Evolutionary conservation across 2,888 invertebrate species (phyloP).

Genomic region (Hypsopygia costalis): DNA sequence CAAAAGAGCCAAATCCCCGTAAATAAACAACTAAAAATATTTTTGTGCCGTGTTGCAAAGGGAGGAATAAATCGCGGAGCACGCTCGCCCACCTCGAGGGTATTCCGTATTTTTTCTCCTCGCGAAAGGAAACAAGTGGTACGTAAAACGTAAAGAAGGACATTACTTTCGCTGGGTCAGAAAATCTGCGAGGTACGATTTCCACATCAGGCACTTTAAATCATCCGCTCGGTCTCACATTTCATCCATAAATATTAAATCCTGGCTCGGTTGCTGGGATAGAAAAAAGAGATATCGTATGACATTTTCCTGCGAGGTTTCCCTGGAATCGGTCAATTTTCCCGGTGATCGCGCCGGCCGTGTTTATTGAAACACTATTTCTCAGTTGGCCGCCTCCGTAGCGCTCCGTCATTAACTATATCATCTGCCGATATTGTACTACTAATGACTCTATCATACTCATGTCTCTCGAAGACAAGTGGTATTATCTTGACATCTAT

Average conservation of each 20-base stretch:
- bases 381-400: conserved; percentile 58
- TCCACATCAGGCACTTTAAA: conserved; percentile 78
- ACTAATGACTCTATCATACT: conserved; percentile 23
- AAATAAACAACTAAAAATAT: conserved; percentile 73
- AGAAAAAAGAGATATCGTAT: conserved; percentile 70
- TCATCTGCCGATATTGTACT: conserved; percentile 22
- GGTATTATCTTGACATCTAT: not conserved
- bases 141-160: conserved; percentile 74
- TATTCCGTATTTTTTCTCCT: conserved; percentile 60
- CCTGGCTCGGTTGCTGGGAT: conserved; percentile 63
- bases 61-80: conserved; percentile 67
- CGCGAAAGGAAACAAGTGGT: conserved; percentile 72
- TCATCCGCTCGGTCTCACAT: conserved; percentile 77
- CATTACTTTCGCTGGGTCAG: conserved; percentile 76
- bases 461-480: conserved; percentile 7
- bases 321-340: conserved; percentile 77
- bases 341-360: conserved; percentile 65
- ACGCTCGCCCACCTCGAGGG: conserved; percentile 63
- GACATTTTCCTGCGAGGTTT: conserved; percentile 70
- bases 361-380: conserved; percentile 78
- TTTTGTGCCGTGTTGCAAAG: conserved; percentile 63
- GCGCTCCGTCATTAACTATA: conserved; percentile 47
- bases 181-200: conserved; percentile 76
- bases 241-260: conserved; percentile 80
- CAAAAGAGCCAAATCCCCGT: conserved; percentile 71